Percentiles rank a stretch among this genome's conserved stretches.
phyloP scores from a whole-genome alignment of 2,888 invertebrate species.

The Amiota mariae region DNA sequence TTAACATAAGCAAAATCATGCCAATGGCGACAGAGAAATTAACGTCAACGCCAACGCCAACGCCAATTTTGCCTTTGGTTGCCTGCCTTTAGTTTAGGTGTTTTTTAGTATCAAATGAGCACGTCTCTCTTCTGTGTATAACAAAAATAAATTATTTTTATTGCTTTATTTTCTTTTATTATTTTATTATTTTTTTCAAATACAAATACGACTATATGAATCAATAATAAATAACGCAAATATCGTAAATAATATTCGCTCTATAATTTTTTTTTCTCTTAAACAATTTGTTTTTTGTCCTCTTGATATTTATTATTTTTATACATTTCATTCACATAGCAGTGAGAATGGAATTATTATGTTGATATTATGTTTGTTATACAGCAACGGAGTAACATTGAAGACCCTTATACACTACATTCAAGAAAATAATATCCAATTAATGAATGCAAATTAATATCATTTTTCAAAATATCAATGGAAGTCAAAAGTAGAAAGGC shows the following conservation, averaged over 20 bases:
- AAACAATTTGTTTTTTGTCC: not conserved
- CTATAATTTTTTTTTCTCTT: not conserved
- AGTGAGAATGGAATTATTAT: too few species aligned
- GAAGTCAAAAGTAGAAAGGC: too few species aligned
- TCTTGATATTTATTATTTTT: not conserved
- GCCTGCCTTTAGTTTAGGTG: not conserved
- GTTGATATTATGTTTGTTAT: not conserved
- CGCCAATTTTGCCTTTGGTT: not conserved
- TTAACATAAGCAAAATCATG: not conserved
- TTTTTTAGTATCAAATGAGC: not conserved
- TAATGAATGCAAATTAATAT: too few species aligned
- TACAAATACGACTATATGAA: not conserved
- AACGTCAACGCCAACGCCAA: not conserved
- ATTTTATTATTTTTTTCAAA: not conserved
- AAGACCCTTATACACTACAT: too few species aligned
- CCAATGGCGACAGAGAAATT: not conserved
- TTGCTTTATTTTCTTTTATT: too few species aligned
- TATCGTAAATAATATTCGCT: slow-evolving; percentile 10
- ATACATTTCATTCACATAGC: not conserved
- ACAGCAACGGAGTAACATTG: not conserved
- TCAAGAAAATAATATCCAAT: too few species aligned
- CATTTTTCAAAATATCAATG: too few species aligned
- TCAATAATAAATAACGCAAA: slow-evolving; percentile 9
- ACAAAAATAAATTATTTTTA: too few species aligned
- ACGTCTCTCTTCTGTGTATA: too few species aligned